These are phyloP conservation scores for Hermodice carunculata DNA, from an alignment of 2,888 invertebrate genomes.

Conservation along the genomic window DNA sequence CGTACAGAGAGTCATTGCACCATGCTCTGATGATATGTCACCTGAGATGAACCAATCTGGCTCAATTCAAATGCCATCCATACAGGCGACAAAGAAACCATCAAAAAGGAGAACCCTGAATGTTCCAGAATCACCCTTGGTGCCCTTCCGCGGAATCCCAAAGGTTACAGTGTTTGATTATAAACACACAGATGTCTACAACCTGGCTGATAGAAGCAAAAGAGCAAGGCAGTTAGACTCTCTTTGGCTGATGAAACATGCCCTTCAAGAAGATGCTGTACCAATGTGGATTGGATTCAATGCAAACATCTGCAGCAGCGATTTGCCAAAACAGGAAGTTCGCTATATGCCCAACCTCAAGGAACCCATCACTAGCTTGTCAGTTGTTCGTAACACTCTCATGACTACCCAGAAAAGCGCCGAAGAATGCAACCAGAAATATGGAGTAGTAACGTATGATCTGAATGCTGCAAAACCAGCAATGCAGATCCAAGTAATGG, in stretches of 20 bases:
- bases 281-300: constrained; percentile 43
- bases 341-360: constrained; percentile 35
- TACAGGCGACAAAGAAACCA: too few relatives aligned
- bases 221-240: constrained; percentile 11
- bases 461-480: constrained; percentile 37
- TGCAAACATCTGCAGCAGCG: constrained; percentile 15
- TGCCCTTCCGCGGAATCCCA: too few relatives aligned
- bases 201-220: too few relatives aligned
- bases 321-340: constrained; percentile 30
- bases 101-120: too few relatives aligned
- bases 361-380: constrained; percentile 27
- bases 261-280: constrained; percentile 9
- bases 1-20: too few relatives aligned
- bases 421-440: constrained; percentile 24
- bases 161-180: too few relatives aligned
- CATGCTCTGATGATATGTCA: too few relatives aligned
- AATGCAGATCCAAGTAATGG: constrained; percentile 37
- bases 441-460: constrained; percentile 37
- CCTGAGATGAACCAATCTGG: too few relatives aligned
- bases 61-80: too few relatives aligned
- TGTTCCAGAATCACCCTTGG: too few relatives aligned
- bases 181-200: too few relatives aligned
- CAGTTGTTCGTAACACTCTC: constrained; percentile 35
- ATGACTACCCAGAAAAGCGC: constrained; percentile 31
- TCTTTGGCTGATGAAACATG: constrained; percentile 26